Evolutionary conservation across 2,113 vertebrate genomes (phyloP).

Genomic region (Gopherus evgoodei): DNA sequence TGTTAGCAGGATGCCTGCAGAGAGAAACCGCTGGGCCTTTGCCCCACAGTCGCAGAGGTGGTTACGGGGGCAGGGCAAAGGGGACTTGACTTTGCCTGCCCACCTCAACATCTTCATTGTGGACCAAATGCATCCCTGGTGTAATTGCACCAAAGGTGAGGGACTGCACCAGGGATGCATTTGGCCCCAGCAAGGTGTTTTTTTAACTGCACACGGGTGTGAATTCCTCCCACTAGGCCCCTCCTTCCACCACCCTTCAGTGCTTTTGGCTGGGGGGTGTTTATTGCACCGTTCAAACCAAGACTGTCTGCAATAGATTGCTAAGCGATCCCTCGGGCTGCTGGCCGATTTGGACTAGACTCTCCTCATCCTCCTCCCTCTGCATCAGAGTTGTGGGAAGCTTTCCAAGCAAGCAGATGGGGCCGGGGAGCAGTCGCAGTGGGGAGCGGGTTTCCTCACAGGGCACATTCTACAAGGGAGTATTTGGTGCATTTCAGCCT

Average conservation of each 20-base stretch:
- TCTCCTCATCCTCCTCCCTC: not conserved
- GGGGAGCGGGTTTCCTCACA: conserved; percentile 60
- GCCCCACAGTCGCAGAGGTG: not conserved
- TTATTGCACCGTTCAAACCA: rapidly evolving
- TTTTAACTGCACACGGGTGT: not conserved
- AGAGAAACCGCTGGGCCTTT: not conserved
- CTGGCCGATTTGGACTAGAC: not conserved
- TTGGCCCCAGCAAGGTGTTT: not conserved
- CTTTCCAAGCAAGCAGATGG: conserved; percentile 76
- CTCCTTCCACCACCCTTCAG: not conserved
- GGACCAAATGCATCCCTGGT: not conserved
- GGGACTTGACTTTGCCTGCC: not conserved
- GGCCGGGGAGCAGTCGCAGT: conserved; percentile 59
- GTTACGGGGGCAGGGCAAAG: not conserved
- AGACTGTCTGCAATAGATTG: rapidly evolving
- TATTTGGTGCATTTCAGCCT: conserved; percentile 64
- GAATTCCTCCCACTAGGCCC: not conserved
- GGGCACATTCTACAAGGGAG: conserved; percentile 64
- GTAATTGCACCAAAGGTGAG: not conserved
- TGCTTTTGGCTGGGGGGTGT: not conserved
- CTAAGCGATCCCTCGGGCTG: not conserved
- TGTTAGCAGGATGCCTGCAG: too few species aligned
- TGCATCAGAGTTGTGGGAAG: conserved; percentile 28
- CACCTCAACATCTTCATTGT: not conserved
- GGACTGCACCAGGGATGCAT: not conserved